Percentiles rank a stretch among this genome's conserved stretches.
phyloP scores from a whole-genome alignment of 2,888 invertebrate genomes.

The Andrena fulva region DNA sequence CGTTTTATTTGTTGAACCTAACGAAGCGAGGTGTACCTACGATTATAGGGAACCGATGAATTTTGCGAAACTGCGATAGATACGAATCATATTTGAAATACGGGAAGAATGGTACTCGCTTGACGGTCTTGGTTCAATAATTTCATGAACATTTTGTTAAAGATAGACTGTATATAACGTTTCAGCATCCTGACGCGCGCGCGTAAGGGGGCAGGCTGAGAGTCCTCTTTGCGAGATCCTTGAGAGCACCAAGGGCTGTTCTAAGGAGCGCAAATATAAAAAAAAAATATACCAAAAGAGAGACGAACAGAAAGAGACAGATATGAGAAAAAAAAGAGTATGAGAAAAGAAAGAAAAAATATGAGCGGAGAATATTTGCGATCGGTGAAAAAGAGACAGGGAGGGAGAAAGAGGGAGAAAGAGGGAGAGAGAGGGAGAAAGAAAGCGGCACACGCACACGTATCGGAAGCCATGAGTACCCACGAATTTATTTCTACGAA shows the following conservation, averaged over 20 bases:
- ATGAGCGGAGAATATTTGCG: conserved; percentile 49
- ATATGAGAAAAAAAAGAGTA: conserved; percentile 63
- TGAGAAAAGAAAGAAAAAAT: conserved; percentile 58
- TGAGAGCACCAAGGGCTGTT: conserved; percentile 77
- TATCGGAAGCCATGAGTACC: conserved; percentile 82
- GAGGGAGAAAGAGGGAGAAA: conserved; percentile 61
- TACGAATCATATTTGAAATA: conserved; percentile 24
- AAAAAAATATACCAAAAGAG: conserved; percentile 38
- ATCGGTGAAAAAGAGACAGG: conserved; percentile 56
- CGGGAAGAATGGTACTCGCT: conserved; percentile 54
- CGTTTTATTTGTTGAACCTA: not conserved
- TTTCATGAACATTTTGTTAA: conserved; percentile 63
- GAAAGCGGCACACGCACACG: conserved; percentile 84
- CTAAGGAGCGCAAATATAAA: conserved; percentile 68
- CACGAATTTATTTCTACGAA: conserved; percentile 70
- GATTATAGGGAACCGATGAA: conserved; percentile 20
- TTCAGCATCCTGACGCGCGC: conserved; percentile 84
- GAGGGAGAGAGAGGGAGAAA: conserved; percentile 67
- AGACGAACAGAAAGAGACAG: conserved; percentile 33
- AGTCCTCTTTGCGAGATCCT: conserved; percentile 76
- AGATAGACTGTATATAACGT: conserved; percentile 78
- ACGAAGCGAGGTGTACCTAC: not conserved
- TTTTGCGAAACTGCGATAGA: not conserved
- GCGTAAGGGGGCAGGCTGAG: conserved; percentile 77
- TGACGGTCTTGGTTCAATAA: conserved; percentile 54